Percentiles rank a stretch among this genome's conserved stretches.
These are phyloP conservation scores for Caenorhabditis wallacei DNA, from an alignment of 2,888 invertebrate genomes.

Conservation along the genomic window DNA sequence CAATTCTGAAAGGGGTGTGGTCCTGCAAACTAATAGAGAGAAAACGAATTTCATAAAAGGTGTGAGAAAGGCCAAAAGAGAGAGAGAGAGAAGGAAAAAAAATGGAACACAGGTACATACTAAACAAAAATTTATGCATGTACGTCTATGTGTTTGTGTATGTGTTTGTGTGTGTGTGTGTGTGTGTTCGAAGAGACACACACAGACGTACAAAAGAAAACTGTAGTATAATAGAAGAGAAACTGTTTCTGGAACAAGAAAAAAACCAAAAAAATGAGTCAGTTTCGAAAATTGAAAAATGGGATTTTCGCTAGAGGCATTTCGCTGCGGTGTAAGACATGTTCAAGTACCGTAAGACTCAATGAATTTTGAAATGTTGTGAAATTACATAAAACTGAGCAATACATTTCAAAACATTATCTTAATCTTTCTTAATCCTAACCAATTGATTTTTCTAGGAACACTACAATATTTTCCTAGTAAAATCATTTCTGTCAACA, in stretches of 20 bases:
- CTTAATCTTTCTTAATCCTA: no score
- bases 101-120: conserved; percentile 52
- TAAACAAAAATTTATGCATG: conserved; percentile 51
- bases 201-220: conserved; percentile 41
- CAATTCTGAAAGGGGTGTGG: conserved; percentile 30
- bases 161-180: conserved; percentile 15
- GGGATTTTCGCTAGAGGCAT: neutral
- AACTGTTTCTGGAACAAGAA: conserved; percentile 41
- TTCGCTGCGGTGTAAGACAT: conserved; percentile 1
- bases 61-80: conserved; percentile 9
- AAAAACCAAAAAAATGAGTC: conserved; percentile 46
- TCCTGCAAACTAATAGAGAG: conserved; percentile 23
- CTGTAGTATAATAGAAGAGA: conserved; percentile 49
- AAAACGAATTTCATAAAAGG: conserved; percentile 18
- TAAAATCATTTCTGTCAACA: neutral
- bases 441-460: neutral
- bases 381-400: conserved; percentile 28
- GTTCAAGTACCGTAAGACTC: neutral
- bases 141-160: conserved; percentile 43
- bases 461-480: neutral
- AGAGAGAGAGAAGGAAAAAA: neutral
- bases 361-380: neutral
- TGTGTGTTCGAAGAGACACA: conserved; percentile 30
- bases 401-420: neutral
- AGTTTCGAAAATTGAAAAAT: conserved; percentile 32